A percentile compares a stretch with the other conserved stretches of the same genome.
phyloP scores from a whole-genome alignment of 2,888 invertebrate genomes.

The Cephus pygmeus region DNA sequence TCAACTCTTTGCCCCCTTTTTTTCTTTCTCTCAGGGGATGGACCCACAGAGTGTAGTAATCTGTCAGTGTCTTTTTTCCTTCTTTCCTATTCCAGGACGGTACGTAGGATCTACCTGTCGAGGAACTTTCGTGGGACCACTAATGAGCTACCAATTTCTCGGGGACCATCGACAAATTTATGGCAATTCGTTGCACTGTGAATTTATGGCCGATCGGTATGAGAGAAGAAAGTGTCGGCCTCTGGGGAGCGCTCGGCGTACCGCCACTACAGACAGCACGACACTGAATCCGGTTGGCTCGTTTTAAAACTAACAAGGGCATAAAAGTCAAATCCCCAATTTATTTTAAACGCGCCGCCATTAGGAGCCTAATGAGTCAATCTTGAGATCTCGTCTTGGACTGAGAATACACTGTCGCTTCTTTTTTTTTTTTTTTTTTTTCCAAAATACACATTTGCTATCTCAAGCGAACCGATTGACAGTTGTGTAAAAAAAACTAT shows the following conservation, averaged over 20 bases:
- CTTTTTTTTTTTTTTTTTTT: too few species aligned
- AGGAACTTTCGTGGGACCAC: conserved; percentile 1
- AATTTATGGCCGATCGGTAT: conserved; percentile 20
- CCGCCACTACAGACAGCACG: conserved; percentile 6
- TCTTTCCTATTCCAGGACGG: too few species aligned
- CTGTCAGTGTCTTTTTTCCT: too few species aligned
- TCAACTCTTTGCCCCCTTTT: too few species aligned
- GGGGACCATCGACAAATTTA: conserved; percentile 22
- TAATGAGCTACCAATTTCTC: conserved; percentile 21
- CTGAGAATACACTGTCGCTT: too few species aligned
- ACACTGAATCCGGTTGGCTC: conserved; percentile 18
- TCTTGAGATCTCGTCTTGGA: conserved; percentile 12
- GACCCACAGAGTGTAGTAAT: too few species aligned
- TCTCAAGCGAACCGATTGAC: too few species aligned
- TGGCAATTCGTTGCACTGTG: conserved; percentile 19
- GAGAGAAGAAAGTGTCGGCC: not conserved
- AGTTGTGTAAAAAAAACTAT: too few species aligned
- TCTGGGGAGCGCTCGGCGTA: conserved; percentile 11
- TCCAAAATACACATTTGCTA: too few species aligned
- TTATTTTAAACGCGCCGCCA: conserved; percentile 18
- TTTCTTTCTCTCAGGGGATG: too few species aligned
- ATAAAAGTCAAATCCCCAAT: conserved; percentile 22
- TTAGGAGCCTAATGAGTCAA: conserved; percentile 19
- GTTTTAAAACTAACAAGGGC: conserved; percentile 24
- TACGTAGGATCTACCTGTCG: too few species aligned